Evolutionary conservation across 2,797 vertebrate species (phyloP).

Genomic region (Cossypha polioptera): DNA sequence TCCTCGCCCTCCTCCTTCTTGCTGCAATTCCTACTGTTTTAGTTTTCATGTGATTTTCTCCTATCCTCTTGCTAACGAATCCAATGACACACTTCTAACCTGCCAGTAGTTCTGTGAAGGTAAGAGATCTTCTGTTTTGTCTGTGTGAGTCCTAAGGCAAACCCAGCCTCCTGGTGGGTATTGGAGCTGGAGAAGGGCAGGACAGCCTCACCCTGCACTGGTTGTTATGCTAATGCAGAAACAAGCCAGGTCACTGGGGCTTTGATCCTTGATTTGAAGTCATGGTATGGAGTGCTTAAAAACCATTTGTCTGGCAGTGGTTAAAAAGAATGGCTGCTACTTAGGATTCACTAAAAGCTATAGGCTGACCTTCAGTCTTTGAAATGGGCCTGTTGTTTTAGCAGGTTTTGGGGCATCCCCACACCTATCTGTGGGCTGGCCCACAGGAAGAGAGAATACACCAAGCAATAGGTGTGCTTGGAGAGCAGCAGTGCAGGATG

Average conservation of each 20-base stretch:
- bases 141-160: constrained; percentile 68
- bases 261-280: neutral
- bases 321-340: neutral
- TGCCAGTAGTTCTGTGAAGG: constrained; percentile 78
- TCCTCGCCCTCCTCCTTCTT: neutral
- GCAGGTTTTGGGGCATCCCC: neutral
- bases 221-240: neutral
- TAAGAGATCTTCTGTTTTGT: constrained; percentile 79
- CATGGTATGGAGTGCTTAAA: neutral
- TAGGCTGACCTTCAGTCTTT: neutral
- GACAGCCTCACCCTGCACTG: neutral
- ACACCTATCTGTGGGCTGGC: neutral
- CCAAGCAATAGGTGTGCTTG: neutral
- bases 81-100: constrained; percentile 75
- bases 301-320: neutral
- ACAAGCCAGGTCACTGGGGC: neutral
- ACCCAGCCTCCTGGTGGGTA: constrained; percentile 6
- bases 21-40: constrained; percentile 59
- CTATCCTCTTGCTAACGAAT: constrained; percentile 77
- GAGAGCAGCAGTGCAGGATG: neutral
- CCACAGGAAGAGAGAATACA: neutral
- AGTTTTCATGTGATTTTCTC: constrained; percentile 76
- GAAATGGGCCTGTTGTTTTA: neutral
- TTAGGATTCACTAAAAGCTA: neutral
- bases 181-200: neutral